Conservation (phyloP, 2,888 invertebrate species). For the Rhaphigaster nebulosa region DNA sequence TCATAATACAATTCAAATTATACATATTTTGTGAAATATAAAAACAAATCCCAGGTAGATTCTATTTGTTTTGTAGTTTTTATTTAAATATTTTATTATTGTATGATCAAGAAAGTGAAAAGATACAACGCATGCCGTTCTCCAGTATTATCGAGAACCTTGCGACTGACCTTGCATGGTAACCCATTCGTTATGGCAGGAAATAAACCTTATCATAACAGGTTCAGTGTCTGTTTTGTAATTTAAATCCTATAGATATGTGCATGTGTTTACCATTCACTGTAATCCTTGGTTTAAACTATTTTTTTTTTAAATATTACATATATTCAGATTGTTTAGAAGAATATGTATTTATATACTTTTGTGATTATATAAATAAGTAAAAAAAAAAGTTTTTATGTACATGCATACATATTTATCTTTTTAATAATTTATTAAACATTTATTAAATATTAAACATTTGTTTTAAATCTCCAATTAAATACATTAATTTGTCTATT, state of each 20-base stretch:
- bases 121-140: neutral
- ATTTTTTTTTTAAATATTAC: neutral
- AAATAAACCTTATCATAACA: slow-evolving; percentile 31
- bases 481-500: too few relatives aligned
- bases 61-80: too few relatives aligned
- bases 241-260: neutral
- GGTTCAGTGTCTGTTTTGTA: neutral
- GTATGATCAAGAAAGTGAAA: neutral
- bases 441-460: too few relatives aligned
- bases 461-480: too few relatives aligned
- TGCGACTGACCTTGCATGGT: neutral
- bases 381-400: too few relatives aligned
- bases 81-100: too few relatives aligned
- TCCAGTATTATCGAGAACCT: neutral
- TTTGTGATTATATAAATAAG: too few relatives aligned
- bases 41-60: neutral
- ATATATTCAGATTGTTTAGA: too few relatives aligned
- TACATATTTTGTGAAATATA: neutral
- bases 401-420: too few relatives aligned
- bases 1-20: too few relatives aligned
- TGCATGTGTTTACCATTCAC: neutral
- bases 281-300: neutral
- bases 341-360: too few relatives aligned
- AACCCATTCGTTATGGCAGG: neutral
- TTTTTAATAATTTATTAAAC: too few relatives aligned